Evolutionary conservation across 2,113 vertebrate species (phyloP).

Genomic region (Recurvirostra avosetta): DNA sequence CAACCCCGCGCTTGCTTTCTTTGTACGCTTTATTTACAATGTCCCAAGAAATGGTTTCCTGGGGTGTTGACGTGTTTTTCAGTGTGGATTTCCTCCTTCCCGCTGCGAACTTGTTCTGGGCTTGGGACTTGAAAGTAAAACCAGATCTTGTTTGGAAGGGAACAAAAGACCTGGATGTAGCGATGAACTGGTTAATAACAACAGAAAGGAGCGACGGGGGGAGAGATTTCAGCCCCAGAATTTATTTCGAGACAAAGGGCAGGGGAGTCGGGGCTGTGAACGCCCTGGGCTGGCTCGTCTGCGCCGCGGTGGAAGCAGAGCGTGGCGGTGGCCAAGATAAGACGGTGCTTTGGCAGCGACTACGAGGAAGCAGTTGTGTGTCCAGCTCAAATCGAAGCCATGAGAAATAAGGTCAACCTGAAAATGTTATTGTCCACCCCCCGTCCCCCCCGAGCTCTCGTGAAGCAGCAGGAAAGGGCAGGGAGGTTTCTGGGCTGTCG

Average conservation of each 20-base stretch:
- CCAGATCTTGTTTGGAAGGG: not conserved
- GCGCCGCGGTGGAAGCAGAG: not conserved
- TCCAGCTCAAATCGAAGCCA: not conserved
- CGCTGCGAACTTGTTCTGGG: not conserved
- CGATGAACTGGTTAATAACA: not conserved
- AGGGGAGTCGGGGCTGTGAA: not conserved
- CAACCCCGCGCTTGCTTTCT: not conserved
- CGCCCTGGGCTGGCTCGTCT: not conserved
- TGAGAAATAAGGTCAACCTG: not conserved
- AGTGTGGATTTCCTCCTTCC: conserved; percentile 21
- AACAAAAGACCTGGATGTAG: not conserved
- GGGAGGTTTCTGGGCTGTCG: not conserved
- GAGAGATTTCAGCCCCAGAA: not conserved
- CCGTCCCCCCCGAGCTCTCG: accelerated
- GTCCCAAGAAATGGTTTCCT: not conserved
- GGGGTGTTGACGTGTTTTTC: not conserved
- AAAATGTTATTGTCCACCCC: no score
- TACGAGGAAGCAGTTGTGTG: not conserved
- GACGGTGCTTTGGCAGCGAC: not conserved
- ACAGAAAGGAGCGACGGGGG: not conserved
- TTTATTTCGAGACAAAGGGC: not conserved
- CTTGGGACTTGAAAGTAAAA: not conserved
- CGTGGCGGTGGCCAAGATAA: not conserved
- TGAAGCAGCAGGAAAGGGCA: not conserved
- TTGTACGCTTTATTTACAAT: not conserved